A percentile compares a stretch with the other conserved stretches of the same genome.
Conservation (phyloP, 2,888 invertebrate genomes). For the Agrotis segetum region DNA sequence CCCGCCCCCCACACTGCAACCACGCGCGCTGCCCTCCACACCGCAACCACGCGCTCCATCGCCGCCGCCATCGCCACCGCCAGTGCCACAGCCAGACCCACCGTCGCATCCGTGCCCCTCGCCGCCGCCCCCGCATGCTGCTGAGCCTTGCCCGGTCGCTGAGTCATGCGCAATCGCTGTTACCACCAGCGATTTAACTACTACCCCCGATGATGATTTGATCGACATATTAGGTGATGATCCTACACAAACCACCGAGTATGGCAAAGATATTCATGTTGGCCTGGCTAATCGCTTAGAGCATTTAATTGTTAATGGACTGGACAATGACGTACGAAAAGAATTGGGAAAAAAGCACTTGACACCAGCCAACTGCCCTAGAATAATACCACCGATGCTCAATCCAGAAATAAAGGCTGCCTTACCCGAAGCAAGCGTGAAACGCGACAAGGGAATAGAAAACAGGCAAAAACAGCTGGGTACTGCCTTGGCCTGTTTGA, state of each 20-base stretch:
- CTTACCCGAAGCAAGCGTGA: not conserved
- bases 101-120: too few species aligned
- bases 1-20: too few species aligned
- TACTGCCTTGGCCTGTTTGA: not conserved
- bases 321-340: too few species aligned
- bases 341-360: too few species aligned
- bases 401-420: slow-evolving; percentile 2
- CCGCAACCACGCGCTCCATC: not conserved
- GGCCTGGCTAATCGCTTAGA: too few species aligned
- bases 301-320: too few species aligned
- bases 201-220: slow-evolving; percentile 3
- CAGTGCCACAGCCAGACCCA: too few species aligned
- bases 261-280: not conserved
- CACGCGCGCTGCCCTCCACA: too few species aligned
- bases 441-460: not conserved
- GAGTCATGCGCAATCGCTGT: not conserved
- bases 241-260: slow-evolving; percentile 3
- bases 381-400: too few species aligned
- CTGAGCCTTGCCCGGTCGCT: not conserved
- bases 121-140: not conserved
- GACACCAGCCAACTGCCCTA: too few species aligned
- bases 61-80: not conserved
- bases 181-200: not conserved
- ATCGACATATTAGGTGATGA: slow-evolving; percentile 12
- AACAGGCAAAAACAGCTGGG: not conserved